A percentile compares a stretch with the other conserved stretches of the same genome.
Evolutionary conservation across 2,888 invertebrate genomes (phyloP).

Genomic region (Byasa hedistus): DNA sequence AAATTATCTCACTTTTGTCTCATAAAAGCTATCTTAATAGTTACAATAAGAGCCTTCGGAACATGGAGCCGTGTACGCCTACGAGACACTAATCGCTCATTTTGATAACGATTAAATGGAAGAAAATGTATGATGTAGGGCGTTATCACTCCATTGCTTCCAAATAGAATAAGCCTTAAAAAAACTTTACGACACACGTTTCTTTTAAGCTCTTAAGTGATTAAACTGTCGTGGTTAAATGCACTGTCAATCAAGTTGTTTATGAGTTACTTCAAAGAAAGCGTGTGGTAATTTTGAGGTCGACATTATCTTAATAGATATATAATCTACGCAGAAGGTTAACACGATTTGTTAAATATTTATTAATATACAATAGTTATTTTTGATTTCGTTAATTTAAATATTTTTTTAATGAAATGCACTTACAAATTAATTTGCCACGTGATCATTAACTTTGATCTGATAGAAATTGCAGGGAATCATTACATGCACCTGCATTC

Average conservation of each 20-base stretch:
- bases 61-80: constrained; percentile 58
- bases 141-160: constrained; percentile 67
- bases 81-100: constrained; percentile 70
- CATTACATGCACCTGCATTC: too few relatives aligned
- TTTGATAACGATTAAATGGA: constrained; percentile 68
- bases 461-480: too few relatives aligned
- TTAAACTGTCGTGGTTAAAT: constrained; percentile 31
- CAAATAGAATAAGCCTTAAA: constrained; percentile 62
- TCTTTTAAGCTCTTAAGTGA: constrained; percentile 30
- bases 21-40: constrained; percentile 29
- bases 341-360: background rate
- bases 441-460: background rate
- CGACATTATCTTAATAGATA: constrained; percentile 6
- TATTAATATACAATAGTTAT: too few relatives aligned
- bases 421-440: background rate
- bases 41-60: constrained; percentile 34
- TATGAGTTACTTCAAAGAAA: constrained; percentile 20
- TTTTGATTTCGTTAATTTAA: background rate
- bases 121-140: constrained; percentile 64
- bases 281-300: background rate
- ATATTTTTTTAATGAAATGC: background rate
- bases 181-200: constrained; percentile 42
- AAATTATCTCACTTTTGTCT: constrained; percentile 26
- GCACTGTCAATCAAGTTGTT: constrained; percentile 29
- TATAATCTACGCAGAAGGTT: background rate